Evolutionary conservation across 2,797 vertebrate species (phyloP).

Genomic region (Pipistrellus pipistrellus): DNA sequence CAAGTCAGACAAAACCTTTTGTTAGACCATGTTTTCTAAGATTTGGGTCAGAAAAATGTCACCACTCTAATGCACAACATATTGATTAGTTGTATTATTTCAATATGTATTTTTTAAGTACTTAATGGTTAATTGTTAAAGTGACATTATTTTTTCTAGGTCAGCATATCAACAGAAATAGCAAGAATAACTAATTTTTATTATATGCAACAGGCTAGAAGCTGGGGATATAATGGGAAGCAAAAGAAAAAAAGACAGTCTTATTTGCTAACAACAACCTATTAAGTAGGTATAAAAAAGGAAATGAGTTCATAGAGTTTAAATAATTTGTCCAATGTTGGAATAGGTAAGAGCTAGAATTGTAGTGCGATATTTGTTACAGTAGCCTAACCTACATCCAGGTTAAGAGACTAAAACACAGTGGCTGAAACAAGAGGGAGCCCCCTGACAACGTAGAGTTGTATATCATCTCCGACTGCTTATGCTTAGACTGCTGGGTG

Average conservation of each 20-base stretch:
- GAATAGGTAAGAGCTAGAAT: neutral
- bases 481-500: neutral
- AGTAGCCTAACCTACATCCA: neutral
- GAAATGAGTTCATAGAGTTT: neutral
- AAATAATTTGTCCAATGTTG: neutral
- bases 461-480: neutral
- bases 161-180: neutral
- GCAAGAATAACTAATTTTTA: neutral
- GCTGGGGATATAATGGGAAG: neutral
- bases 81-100: neutral
- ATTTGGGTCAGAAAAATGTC: conserved; percentile 38
- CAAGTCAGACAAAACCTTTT: conserved; percentile 58
- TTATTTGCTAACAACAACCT: conserved; percentile 10
- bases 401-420: neutral
- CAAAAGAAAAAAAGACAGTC: neutral
- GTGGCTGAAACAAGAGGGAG: neutral
- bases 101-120: neutral
- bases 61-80: neutral
- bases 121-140: conserved; percentile 15
- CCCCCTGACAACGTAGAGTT: neutral
- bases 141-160: conserved; percentile 8
- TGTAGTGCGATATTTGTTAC: neutral
- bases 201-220: conserved; percentile 20
- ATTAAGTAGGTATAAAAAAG: neutral
- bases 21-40: conserved; percentile 21